A percentile compares a stretch with the other conserved stretches of the same genome.
phyloP scores from a whole-genome alignment of 2,113 vertebrate genomes.

The Pollachius pollachius region DNA sequence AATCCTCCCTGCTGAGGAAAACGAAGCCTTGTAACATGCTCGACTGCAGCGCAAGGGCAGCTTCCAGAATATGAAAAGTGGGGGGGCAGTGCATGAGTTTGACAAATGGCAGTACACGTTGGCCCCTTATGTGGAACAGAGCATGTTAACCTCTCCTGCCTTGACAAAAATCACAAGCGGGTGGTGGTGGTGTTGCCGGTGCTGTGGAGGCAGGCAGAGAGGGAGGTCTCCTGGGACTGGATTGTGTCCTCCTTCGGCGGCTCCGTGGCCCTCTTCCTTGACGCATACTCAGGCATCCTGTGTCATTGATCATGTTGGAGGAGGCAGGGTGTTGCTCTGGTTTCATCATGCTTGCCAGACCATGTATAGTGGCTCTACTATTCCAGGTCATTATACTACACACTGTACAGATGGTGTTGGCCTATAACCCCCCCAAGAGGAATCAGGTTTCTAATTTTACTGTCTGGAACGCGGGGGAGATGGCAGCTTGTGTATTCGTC shows the following conservation, averaged over 20 bases:
- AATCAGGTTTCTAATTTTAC: background rate
- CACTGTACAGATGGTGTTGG: background rate
- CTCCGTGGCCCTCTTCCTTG: background rate
- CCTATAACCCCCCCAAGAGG: background rate
- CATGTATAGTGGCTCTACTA: background rate
- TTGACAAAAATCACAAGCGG: background rate
- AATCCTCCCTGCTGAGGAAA: background rate
- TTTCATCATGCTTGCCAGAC: constrained; percentile 1
- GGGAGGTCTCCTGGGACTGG: background rate
- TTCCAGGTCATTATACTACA: background rate
- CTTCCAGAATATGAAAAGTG: no score
- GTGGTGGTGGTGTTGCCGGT: background rate
- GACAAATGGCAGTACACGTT: background rate
- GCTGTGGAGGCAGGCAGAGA: no score
- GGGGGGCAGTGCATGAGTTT: background rate
- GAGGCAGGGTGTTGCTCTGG: constrained; percentile 1
- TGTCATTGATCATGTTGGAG: background rate
- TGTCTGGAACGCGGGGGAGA: background rate
- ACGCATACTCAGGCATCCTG: constrained; percentile 32
- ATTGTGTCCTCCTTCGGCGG: background rate
- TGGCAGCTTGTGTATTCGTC: background rate
- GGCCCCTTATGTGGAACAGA: constrained; percentile 1
- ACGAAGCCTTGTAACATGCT: background rate
- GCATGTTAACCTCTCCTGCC: background rate
- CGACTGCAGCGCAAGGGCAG: background rate